Base-by-base conservation (phyloP, 2,888 invertebrate genomes). In the Caenorhabditis angaria region DNA sequence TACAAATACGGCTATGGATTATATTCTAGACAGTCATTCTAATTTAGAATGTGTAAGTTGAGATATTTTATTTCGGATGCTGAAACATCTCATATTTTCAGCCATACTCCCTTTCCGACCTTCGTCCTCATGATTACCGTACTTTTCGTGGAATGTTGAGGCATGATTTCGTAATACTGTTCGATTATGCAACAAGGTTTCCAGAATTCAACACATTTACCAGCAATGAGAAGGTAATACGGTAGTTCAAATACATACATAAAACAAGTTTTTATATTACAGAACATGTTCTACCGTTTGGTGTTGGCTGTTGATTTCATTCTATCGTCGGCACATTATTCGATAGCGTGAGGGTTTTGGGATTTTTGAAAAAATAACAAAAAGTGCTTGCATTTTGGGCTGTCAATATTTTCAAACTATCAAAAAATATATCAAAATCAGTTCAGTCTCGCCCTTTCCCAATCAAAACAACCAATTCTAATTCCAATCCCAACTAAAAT, bases 141-240 rank as follows among this genome's bases (percentile, higher is more conserved):
- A 70, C 54, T 6, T 79, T 77, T 53, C 62, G 57, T 0, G 79
- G 75, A 55, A 66, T 76, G 41, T 56, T 67, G 5, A 70, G 79
- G 18, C 73, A 72, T 24, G 79, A 79, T 58, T 77, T 79, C 50
- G 70, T 72, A 24, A 79, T 79, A 50, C 51, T 79, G 12, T 79
- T 73, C 61, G 79, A 79, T 57, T 79, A 73, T 60, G 65, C 64
- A 22, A 73, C 65, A 2, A 41, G 69, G n/a, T 65, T 77, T 32
- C 75, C 75, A 6, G 77, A 74, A 20, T 79, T 79, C 25, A 29
- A 57, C 25, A 71, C 61, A 24, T 66, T 79, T 50, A 70, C 69
- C 2, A 61, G 66, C 25, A 51, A 67, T 47, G 79, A 79, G 27
- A 77, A 70, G 65, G 78, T 78, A 6, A n/a, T n/a, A n/a, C n/a